phyloP scores from a whole-genome alignment of 2,113 vertebrate species.

The Vidua chalybeata region DNA sequence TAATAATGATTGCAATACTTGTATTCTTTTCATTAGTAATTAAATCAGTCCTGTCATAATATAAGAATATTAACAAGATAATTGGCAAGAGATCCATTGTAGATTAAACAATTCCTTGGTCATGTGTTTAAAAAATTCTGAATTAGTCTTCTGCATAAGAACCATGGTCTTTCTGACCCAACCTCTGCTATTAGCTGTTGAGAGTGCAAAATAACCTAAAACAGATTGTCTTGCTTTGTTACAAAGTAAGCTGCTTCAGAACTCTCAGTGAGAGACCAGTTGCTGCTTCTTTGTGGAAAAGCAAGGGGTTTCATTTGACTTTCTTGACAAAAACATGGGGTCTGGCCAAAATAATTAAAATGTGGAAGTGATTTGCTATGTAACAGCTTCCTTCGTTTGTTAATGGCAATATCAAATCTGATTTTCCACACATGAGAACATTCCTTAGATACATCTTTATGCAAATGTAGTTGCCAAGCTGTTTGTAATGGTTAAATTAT shows the following conservation, averaged over 20 bases:
- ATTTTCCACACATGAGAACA: slow-evolving; percentile 80
- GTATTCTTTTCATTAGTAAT: slow-evolving; percentile 4
- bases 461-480: slow-evolving; percentile 84
- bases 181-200: background rate
- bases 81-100: background rate
- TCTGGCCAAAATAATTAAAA: slow-evolving; percentile 58
- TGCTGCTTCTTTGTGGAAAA: slow-evolving; percentile 17
- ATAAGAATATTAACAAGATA: background rate
- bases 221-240: background rate
- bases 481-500: slow-evolving; percentile 85
- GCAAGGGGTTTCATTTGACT: slow-evolving; percentile 15
- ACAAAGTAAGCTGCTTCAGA: background rate
- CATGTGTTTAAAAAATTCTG: background rate
- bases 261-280: background rate
- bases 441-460: slow-evolving; percentile 81
- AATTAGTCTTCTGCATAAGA: background rate
- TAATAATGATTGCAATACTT: background rate
- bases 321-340: slow-evolving; percentile 34
- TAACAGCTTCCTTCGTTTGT: slow-evolving; percentile 65
- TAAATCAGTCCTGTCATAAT: background rate
- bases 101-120: background rate
- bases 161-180: background rate
- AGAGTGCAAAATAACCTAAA: background rate
- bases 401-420: slow-evolving; percentile 76
- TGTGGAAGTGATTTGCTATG: slow-evolving; percentile 46